Evolutionary conservation across 2,113 vertebrate species (phyloP).

Genomic region (Pteruthius melanotis): DNA sequence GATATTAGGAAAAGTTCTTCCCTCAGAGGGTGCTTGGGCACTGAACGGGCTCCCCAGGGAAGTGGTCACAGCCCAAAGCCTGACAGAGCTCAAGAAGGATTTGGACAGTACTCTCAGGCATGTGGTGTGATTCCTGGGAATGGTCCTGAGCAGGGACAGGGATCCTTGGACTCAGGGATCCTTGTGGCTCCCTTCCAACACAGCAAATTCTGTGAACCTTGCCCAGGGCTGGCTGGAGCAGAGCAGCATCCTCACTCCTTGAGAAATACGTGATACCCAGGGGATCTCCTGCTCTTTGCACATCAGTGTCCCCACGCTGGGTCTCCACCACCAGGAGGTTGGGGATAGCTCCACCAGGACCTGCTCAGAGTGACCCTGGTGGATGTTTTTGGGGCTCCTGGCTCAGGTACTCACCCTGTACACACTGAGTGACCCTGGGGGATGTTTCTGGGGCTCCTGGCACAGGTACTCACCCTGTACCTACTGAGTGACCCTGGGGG

Average conservation of each 20-base stretch:
- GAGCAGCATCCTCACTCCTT: not conserved
- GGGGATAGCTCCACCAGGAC: not conserved
- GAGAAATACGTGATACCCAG: not conserved
- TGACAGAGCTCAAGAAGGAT: not conserved
- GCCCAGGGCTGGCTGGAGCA: not conserved
- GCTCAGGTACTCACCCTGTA: conserved; percentile 73
- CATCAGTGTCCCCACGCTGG: rapidly evolving
- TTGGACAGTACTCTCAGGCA: not conserved
- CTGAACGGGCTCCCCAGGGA: not conserved
- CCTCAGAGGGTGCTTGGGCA: not conserved
- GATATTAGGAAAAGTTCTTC: not conserved
- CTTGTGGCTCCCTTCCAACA: not conserved
- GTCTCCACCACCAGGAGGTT: rapidly evolving
- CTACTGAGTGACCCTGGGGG: not conserved
- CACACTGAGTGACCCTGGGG: not conserved
- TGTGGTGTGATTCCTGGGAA: not conserved
- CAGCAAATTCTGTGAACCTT: not conserved
- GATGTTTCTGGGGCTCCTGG: rapidly evolving
- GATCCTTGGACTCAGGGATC: not conserved
- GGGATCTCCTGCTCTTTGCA: not conserved
- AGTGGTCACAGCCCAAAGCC: not conserved
- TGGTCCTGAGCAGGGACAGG: not conserved
- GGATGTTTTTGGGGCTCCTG: rapidly evolving
- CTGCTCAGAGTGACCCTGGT: rapidly evolving
- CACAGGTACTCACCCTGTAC: conserved; percentile 74